Evolutionary conservation across 1,140 invertebrate genomes (phyloP).

Genomic region (Marisa cornuarietis): DNA sequence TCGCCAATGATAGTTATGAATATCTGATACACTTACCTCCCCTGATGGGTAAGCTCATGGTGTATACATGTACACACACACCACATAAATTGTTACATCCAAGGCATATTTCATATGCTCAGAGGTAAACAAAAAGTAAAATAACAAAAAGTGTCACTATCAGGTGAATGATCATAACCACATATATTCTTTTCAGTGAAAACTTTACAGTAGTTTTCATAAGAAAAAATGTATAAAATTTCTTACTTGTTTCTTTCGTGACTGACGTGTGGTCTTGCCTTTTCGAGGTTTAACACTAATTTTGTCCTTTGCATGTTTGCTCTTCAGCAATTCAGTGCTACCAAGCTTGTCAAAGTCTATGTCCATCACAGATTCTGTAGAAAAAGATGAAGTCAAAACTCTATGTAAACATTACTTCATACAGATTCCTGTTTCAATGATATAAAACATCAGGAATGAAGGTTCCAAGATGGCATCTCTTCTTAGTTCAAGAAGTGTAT

Average conservation of each 20-base stretch:
- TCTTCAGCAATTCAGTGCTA: constrained; percentile 41
- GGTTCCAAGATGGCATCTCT: neutral
- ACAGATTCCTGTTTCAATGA: neutral
- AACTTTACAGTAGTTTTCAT: too few relatives aligned
- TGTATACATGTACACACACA: too few relatives aligned
- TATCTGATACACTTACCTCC: too few relatives aligned
- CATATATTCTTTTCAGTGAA: neutral
- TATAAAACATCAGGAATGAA: neutral
- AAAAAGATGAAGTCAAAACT: neutral
- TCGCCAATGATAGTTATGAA: too few relatives aligned
- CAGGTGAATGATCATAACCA: neutral
- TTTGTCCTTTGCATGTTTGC: constrained; percentile 49
- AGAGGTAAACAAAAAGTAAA: too few relatives aligned
- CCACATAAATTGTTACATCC: too few relatives aligned
- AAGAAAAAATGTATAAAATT: neutral
- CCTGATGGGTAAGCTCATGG: too few relatives aligned
- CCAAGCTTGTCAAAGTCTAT: constrained; percentile 41
- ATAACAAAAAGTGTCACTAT: too few relatives aligned
- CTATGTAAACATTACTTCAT: neutral
- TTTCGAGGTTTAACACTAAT: constrained; percentile 49
- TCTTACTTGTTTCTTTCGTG: constrained; percentile 31
- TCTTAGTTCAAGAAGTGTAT: too few relatives aligned
- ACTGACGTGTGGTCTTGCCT: constrained; percentile 32
- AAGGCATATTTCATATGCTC: too few relatives aligned
- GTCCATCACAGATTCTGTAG: neutral